Percentiles rank a stretch among this genome's conserved stretches.
phyloP scores from a whole-genome alignment of 1,140 invertebrate genomes.

The Hyphantria cunea region DNA sequence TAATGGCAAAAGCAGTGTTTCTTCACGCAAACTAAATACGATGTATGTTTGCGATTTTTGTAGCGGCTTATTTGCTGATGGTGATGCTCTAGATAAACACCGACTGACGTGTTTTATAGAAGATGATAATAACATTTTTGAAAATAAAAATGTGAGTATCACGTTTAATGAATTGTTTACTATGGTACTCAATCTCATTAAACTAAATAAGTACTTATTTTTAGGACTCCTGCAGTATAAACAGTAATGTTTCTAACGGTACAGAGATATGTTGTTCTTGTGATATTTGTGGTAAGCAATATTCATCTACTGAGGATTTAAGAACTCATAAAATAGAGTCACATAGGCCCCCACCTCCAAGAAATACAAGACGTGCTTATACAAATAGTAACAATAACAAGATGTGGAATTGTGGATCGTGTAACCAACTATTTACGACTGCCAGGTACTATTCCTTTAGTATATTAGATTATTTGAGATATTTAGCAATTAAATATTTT shows the following conservation, averaged over 20 bases:
- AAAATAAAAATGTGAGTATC: slow-evolving; percentile 16
- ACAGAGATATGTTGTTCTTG: slow-evolving; percentile 40
- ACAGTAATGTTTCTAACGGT: slow-evolving; percentile 13
- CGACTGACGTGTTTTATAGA: slow-evolving; percentile 49
- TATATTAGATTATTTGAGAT: no score
- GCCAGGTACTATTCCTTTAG: slow-evolving; percentile 50
- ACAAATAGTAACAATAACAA: slow-evolving; percentile 52
- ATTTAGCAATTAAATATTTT: no score
- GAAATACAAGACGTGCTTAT: slow-evolving; percentile 40
- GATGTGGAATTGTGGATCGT: slow-evolving; percentile 76
- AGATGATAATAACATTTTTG: slow-evolving; percentile 26
- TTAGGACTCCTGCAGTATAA: slow-evolving; percentile 10
- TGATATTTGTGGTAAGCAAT: slow-evolving; percentile 45
- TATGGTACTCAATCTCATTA: no score
- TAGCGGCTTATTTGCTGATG: slow-evolving; percentile 63
- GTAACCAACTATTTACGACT: slow-evolving; percentile 69
- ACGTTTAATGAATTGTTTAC: not conserved
- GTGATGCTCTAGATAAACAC: slow-evolving; percentile 62
- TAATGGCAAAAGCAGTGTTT: slow-evolving; percentile 48
- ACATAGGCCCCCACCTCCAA: slow-evolving; percentile 27
- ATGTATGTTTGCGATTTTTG: slow-evolving; percentile 73
- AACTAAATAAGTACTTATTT: not conserved
- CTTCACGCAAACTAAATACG: slow-evolving; percentile 47
- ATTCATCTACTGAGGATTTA: slow-evolving; percentile 44
- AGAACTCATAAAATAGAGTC: slow-evolving; percentile 40